Evolutionary conservation across 2,888 invertebrate genomes (phyloP).

Genomic region (Pheosia tremula): DNA sequence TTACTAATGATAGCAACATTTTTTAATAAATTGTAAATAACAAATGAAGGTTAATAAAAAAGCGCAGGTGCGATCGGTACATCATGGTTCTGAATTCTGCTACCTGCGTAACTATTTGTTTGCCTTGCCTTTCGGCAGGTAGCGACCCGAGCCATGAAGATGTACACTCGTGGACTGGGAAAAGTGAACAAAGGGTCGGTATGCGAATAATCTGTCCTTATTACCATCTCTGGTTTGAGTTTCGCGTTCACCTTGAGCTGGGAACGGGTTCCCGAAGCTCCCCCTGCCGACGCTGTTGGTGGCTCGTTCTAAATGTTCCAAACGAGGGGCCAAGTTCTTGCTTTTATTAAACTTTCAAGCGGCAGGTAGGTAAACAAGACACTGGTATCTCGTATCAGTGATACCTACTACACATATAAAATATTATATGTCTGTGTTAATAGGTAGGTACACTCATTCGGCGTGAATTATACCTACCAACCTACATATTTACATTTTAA

Average conservation of each 20-base stretch:
- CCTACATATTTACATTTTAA: too few species aligned
- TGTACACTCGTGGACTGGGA: constrained; percentile 66
- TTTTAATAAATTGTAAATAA: too few species aligned
- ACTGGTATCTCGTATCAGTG: neutral
- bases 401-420: too few species aligned
- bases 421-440: too few species aligned
- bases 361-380: constrained; percentile 17
- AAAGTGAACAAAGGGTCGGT: constrained; percentile 74
- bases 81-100: constrained; percentile 23
- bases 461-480: too few species aligned
- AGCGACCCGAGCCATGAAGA: constrained; percentile 51
- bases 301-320: constrained; percentile 39
- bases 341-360: constrained; percentile 51
- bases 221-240: constrained; percentile 63
- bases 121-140: constrained; percentile 46
- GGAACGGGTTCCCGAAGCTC: constrained; percentile 69
- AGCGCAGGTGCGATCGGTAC: constrained; percentile 12
- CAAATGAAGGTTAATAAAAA: neutral
- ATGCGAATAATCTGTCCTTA: constrained; percentile 77
- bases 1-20: too few species aligned
- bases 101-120: constrained; percentile 36
- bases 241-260: constrained; percentile 72
- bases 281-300: constrained; percentile 44
- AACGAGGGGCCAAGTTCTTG: constrained; percentile 35
- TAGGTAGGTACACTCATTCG: too few species aligned